A percentile compares a stretch with the other conserved stretches of the same genome.
These are phyloP conservation scores for Rhea americana DNA, from an alignment of 2,113 vertebrate species.

Conservation along the genomic window DNA sequence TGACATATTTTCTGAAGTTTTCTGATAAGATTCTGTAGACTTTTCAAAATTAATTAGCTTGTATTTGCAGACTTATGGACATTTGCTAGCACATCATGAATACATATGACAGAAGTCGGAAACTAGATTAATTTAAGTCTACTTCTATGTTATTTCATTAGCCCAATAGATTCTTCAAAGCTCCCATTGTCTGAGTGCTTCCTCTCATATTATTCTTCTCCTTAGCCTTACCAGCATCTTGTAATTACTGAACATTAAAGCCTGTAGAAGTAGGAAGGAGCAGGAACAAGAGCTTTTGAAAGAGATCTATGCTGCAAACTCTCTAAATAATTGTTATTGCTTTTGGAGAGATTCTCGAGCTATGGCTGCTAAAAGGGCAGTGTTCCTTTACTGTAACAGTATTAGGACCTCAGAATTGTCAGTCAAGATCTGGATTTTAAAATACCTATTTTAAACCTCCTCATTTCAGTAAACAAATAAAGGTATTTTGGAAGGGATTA, in stretches of 20 bases:
- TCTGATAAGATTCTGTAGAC: background rate
- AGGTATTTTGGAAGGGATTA: background rate
- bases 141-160: background rate
- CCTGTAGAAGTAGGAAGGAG: background rate
- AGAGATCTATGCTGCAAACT: background rate
- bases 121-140: background rate
- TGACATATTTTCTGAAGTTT: background rate
- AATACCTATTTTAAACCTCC: background rate
- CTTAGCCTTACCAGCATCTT: background rate
- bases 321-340: background rate
- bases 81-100: background rate
- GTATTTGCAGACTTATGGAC: background rate
- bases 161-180: background rate
- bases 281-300: background rate
- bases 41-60: background rate
- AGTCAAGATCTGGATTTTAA: background rate
- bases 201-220: background rate
- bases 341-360: background rate
- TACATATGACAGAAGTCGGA: background rate
- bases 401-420: background rate
- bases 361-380: too few species aligned
- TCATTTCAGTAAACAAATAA: background rate
- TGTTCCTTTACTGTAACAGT: background rate
- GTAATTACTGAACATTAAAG: background rate
- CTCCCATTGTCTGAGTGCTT: background rate